Percentiles rank a stretch among this genome's conserved stretches.
These are phyloP conservation scores for Forbesichthys papilliferus DNA, from an alignment of 2,113 vertebrate species.

Conservation along the genomic window DNA sequence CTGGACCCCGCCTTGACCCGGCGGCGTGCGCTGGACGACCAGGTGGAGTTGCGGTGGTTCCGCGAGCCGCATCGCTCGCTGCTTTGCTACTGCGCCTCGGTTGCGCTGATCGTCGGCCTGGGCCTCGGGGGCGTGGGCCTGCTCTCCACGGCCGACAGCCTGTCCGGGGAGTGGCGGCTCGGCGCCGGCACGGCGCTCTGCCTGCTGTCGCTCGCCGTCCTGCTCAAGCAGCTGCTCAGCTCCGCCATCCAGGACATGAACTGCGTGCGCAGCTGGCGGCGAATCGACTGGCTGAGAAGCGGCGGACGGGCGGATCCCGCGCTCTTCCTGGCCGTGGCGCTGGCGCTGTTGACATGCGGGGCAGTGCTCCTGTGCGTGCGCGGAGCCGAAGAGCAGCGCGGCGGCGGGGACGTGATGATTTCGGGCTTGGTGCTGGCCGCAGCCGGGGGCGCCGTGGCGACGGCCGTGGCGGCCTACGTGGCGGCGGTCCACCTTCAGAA, in stretches of 20 bases:
- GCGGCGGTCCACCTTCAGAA: constrained; percentile 45
- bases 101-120: constrained; percentile 84
- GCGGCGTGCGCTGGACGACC: constrained; percentile 82
- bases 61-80: constrained; percentile 86
- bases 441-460: constrained; percentile 72
- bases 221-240: constrained; percentile 95
- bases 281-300: constrained; percentile 88
- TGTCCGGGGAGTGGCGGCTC: constrained; percentile 90
- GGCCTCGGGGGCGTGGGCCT: constrained; percentile 88
- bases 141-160: constrained; percentile 83
- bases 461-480: constrained; percentile 79
- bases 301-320: constrained; percentile 85
- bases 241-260: constrained; percentile 98
- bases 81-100: constrained; percentile 86
- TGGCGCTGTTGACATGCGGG: constrained; percentile 84
- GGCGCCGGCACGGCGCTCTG: constrained; percentile 88
- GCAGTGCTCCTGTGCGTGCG: constrained; percentile 81
- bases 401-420: constrained; percentile 79
- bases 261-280: constrained; percentile 84
- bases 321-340: constrained; percentile 82
- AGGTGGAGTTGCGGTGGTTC: constrained; percentile 96
- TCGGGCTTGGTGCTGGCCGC: constrained; percentile 81
- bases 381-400: constrained; percentile 52
- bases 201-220: constrained; percentile 87
- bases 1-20: constrained; percentile 59